phyloP scores from a whole-genome alignment of 1,140 invertebrate genomes.

The Drosophila novamexicana region DNA sequence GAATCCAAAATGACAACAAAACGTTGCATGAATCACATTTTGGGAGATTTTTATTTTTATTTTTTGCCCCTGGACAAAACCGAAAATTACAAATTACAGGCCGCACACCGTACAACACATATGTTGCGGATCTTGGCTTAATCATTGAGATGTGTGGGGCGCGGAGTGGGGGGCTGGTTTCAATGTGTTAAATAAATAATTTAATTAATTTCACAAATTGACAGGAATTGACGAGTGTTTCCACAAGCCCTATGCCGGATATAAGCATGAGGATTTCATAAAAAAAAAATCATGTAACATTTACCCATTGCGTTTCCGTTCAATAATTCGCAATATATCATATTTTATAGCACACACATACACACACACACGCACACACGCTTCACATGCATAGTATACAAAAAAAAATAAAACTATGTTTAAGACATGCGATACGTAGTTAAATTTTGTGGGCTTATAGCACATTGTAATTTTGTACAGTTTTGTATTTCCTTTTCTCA shows the following conservation, averaged over 20 bases:
- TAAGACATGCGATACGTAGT: slow-evolving; percentile 6
- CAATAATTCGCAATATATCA: slow-evolving; percentile 22
- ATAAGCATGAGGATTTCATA: slow-evolving; percentile 24
- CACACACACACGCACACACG: neutral
- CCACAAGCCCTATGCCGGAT: slow-evolving; percentile 39
- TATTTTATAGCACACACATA: neutral
- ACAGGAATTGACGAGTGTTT: slow-evolving; percentile 54
- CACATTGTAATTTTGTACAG: slow-evolving; percentile 20
- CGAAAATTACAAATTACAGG: slow-evolving; percentile 54
- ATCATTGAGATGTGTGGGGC: slow-evolving; percentile 2
- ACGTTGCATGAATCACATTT: slow-evolving; percentile 35
- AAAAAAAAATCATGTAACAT: slow-evolving; percentile 34
- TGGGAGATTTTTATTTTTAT: neutral
- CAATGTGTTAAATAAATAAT: slow-evolving; percentile 74
- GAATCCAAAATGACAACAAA: slow-evolving; percentile 22
- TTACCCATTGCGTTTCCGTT: slow-evolving; percentile 32
- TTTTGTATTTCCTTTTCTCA: slow-evolving; percentile 30
- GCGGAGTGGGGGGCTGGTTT: neutral
- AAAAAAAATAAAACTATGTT: slow-evolving; percentile 2
- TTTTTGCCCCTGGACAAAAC: slow-evolving; percentile 17
- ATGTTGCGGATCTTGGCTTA: slow-evolving; percentile 10
- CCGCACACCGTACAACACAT: slow-evolving; percentile 5
- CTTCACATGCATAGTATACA: slow-evolving; percentile 10
- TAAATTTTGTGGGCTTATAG: neutral
- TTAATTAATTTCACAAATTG: slow-evolving; percentile 79